Evolutionary conservation across 2,888 invertebrate species (phyloP).

Genomic region (Baccha elongata): DNA sequence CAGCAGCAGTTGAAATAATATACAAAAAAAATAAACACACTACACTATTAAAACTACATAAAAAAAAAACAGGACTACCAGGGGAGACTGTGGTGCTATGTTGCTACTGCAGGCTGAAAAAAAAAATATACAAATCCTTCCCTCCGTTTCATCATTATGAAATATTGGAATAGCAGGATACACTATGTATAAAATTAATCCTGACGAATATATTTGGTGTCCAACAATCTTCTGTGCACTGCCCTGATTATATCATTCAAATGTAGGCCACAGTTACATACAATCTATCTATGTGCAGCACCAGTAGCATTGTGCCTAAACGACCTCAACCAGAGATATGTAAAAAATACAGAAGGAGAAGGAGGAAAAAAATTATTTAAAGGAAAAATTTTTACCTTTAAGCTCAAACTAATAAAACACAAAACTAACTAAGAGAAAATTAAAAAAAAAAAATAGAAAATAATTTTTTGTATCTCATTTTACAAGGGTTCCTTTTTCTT

Average conservation of each 20-base stretch:
- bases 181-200: conserved; percentile 69
- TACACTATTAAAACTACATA: not conserved
- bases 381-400: conserved; percentile 42
- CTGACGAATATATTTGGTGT: conserved; percentile 70
- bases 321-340: conserved; percentile 60
- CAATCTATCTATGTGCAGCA: conserved; percentile 64
- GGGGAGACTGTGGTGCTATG: conserved; percentile 26
- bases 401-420: conserved; percentile 45
- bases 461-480: conserved; percentile 52
- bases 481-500: conserved; percentile 62
- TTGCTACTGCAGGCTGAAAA: conserved; percentile 36
- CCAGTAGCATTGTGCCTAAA: conserved; percentile 67
- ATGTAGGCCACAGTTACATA: conserved; percentile 76
- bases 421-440: conserved; percentile 25
- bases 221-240: conserved; percentile 74
- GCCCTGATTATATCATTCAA: conserved; percentile 76
- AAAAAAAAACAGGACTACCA: conserved; percentile 4
- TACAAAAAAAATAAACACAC: conserved; percentile 21
- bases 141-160: conserved; percentile 56
- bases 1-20: conserved; percentile 66
- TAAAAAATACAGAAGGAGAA: conserved; percentile 46
- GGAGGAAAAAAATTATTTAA: conserved; percentile 22
- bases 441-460: conserved; percentile 9
- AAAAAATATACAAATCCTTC: conserved; percentile 28
- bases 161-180: conserved; percentile 69